Evolutionary conservation across 2,888 invertebrate species (phyloP).

Genomic region (Toxonevra muliebris): DNA sequence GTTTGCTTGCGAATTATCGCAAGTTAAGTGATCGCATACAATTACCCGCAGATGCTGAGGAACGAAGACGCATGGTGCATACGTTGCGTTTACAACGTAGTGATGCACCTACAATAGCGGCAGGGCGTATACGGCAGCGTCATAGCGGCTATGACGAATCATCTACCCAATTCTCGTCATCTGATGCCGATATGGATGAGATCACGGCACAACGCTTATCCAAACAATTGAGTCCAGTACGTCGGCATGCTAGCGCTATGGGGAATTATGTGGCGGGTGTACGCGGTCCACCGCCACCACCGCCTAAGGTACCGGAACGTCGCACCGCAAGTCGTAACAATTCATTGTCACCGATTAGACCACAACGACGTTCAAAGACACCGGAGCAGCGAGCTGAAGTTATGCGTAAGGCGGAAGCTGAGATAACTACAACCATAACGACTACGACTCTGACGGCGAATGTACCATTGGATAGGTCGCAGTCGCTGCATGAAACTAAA

Average conservation of each 20-base stretch:
- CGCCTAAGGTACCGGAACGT: constrained; percentile 41
- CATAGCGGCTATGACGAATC: constrained; percentile 57
- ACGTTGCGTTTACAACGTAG: constrained; percentile 54
- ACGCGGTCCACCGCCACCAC: constrained; percentile 52
- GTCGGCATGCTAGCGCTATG: constrained; percentile 38
- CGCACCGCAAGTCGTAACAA: constrained; percentile 53
- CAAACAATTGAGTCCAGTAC: constrained; percentile 41
- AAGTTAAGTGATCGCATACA: constrained; percentile 58
- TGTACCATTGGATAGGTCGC: constrained; percentile 6
- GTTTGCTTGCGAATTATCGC: constrained; percentile 57
- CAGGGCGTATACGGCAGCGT: constrained; percentile 38
- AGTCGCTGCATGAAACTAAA: not conserved
- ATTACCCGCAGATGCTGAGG: constrained; percentile 56
- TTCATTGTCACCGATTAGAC: constrained; percentile 59
- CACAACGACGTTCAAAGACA: constrained; percentile 58
- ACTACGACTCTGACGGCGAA: constrained; percentile 28
- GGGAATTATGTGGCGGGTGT: constrained; percentile 43
- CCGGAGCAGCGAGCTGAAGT: constrained; percentile 50
- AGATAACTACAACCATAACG: not conserved
- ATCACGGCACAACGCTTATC: constrained; percentile 34
- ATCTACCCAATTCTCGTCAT: constrained; percentile 62
- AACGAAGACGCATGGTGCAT: constrained; percentile 56
- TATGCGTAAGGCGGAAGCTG: constrained; percentile 41
- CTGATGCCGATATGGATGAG: constrained; percentile 57
- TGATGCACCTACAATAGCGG: constrained; percentile 45